Evolutionary conservation across 2,797 vertebrate genomes (phyloP).

Genomic region (Manis pentadactyla): DNA sequence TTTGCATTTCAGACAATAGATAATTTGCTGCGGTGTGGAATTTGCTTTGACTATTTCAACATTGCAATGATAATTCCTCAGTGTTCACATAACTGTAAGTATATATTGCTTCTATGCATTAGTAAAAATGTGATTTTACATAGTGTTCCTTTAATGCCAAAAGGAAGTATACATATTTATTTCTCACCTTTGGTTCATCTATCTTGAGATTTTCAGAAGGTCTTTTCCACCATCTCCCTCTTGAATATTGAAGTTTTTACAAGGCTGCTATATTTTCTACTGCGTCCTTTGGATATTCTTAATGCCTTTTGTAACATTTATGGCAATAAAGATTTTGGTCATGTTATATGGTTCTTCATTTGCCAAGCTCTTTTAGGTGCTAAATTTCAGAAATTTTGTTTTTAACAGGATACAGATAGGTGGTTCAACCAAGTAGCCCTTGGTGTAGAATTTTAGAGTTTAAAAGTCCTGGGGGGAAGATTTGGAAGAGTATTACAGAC

Average conservation of each 20-base stretch:
- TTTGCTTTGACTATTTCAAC: slow-evolving; percentile 95
- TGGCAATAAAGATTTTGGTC: slow-evolving; percentile 51
- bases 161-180: background rate
- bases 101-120: slow-evolving; percentile 39
- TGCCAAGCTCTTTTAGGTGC: slow-evolving; percentile 24
- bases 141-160: slow-evolving; percentile 3
- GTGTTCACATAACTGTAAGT: slow-evolving; percentile 98
- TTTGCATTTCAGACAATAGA: slow-evolving; percentile 89
- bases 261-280: background rate
- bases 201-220: background rate
- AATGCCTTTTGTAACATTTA: slow-evolving; percentile 15
- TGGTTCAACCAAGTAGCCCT: background rate
- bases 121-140: background rate
- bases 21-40: slow-evolving; percentile 92
- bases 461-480: slow-evolving; percentile 6
- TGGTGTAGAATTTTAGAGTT: background rate
- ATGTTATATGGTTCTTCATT: slow-evolving; percentile 12
- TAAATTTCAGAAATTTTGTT: slow-evolving; percentile 53
- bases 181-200: background rate
- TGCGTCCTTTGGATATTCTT: background rate
- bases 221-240: background rate
- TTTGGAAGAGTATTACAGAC: background rate
- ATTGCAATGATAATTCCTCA: slow-evolving; percentile 94
- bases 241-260: slow-evolving; percentile 18
- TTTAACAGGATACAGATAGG: background rate